Conservation (phyloP, 2,797 vertebrate species). For the Schizopygopsis pylzovi region DNA sequence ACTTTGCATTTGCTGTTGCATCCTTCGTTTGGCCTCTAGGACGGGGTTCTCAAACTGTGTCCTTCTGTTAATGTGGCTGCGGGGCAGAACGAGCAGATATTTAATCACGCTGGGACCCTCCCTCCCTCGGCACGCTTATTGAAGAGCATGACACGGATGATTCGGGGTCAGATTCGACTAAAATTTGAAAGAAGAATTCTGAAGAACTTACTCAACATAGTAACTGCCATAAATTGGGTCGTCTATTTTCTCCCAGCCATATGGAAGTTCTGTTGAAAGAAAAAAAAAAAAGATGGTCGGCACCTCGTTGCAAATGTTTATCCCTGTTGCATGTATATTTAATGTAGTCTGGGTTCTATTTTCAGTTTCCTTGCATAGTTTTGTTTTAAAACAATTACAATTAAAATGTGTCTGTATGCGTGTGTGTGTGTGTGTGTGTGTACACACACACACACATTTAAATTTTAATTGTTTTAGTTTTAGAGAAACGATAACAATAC, state of each 20-base stretch:
- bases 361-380: not conserved
- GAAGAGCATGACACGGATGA: slow-evolving; percentile 14
- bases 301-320: slow-evolving; percentile 13
- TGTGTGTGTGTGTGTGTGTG: not conserved
- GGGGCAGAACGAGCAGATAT: slow-evolving; percentile 49
- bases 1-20: slow-evolving; percentile 97
- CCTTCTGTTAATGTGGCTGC: slow-evolving; percentile 98
- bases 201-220: slow-evolving; percentile 90
- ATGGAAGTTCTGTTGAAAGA: slow-evolving; percentile 85
- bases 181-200: slow-evolving; percentile 56
- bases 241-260: slow-evolving; percentile 96
- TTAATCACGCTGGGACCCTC: slow-evolving; percentile 39
- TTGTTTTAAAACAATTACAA: not conserved
- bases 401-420: not conserved
- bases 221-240: slow-evolving; percentile 94
- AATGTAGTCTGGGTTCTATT: slow-evolving; percentile 21
- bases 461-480: not conserved
- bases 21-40: slow-evolving; percentile 96
- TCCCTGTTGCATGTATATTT: slow-evolving; percentile 1
- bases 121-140: slow-evolving; percentile 1
- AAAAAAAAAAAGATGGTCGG: slow-evolving; percentile 64
- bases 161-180: slow-evolving; percentile 16
- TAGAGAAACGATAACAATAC: not conserved
- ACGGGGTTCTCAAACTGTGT: slow-evolving; percentile 99
- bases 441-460: not conserved